phyloP scores from a whole-genome alignment of 2,888 invertebrate genomes.

The Lepetodrilus schrolli region DNA sequence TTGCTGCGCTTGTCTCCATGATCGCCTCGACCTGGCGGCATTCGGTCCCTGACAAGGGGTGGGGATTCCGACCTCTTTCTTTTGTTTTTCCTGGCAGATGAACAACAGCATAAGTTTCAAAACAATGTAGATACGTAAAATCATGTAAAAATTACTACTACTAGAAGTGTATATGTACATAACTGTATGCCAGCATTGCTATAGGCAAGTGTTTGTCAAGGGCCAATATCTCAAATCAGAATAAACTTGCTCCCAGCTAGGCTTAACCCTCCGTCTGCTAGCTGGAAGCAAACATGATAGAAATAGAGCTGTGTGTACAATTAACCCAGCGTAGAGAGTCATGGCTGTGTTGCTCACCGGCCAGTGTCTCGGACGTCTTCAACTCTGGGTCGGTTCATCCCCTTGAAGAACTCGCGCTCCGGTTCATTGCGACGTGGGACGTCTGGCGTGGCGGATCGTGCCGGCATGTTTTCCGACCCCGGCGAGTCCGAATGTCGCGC shows the following conservation, averaged over 20 bases:
- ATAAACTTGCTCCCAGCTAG: too few species aligned
- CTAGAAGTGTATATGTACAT: too few species aligned
- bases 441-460: neutral
- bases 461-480: neutral
- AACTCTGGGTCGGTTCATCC: slow-evolving; percentile 35
- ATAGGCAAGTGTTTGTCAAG: too few species aligned
- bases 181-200: too few species aligned
- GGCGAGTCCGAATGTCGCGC: slow-evolving; percentile 18
- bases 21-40: slow-evolving; percentile 35
- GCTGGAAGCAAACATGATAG: too few species aligned
- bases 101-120: neutral
- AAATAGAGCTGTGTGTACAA: too few species aligned
- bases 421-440: neutral
- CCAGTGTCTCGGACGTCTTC: slow-evolving; percentile 39
- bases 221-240: too few species aligned
- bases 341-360: too few species aligned
- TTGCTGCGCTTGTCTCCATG: slow-evolving; percentile 30
- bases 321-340: too few species aligned
- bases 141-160: too few species aligned
- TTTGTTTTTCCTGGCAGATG: slow-evolving; percentile 36
- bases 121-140: neutral
- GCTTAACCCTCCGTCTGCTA: too few species aligned
- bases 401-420: slow-evolving; percentile 20
- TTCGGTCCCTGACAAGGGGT: slow-evolving; percentile 38
- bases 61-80: slow-evolving; percentile 37